Conservation (phyloP, 1,140 invertebrate species). For the Antheraea mylitta region DNA sequence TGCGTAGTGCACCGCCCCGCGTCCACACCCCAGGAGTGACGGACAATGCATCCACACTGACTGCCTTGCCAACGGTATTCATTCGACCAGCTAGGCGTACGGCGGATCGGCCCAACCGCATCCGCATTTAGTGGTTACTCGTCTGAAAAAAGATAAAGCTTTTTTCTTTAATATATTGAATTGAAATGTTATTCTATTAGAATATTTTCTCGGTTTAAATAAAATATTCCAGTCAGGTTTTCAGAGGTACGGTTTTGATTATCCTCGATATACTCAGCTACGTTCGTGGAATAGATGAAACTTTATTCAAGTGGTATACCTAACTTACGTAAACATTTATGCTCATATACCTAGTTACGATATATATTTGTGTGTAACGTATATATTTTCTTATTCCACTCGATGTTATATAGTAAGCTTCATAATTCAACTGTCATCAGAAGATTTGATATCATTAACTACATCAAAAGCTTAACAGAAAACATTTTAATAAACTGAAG, state of each 20-base stretch:
- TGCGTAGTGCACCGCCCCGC: constrained; percentile 24
- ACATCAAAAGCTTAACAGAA: no score
- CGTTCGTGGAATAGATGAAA: constrained; percentile 6
- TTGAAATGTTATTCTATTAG: constrained; percentile 36
- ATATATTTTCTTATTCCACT: no score
- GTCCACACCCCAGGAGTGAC: constrained; percentile 48
- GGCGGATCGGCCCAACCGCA: constrained; percentile 31
- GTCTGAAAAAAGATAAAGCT: constrained; percentile 55
- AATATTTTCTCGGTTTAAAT: constrained; percentile 22
- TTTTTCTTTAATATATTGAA: constrained; percentile 21
- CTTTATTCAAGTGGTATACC: constrained; percentile 1
- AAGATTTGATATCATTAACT: no score
- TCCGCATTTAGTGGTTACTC: constrained; percentile 48
- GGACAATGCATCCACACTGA: constrained; percentile 57
- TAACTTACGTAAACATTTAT: background rate
- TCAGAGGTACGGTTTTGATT: constrained; percentile 14
- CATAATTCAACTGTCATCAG: no score
- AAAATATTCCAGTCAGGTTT: constrained; percentile 18
- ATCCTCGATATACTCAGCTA: background rate
- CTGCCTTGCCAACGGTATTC: constrained; percentile 39
- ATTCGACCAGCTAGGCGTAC: constrained; percentile 30
- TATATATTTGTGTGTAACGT: background rate
- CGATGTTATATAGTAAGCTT: no score
- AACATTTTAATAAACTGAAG: no score
- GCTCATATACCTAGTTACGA: no score